Evolutionary conservation across 2,888 invertebrate genomes (phyloP), one percentile per base, ranked within the genome.

Genomic region (Monopis laevigella): DNA sequence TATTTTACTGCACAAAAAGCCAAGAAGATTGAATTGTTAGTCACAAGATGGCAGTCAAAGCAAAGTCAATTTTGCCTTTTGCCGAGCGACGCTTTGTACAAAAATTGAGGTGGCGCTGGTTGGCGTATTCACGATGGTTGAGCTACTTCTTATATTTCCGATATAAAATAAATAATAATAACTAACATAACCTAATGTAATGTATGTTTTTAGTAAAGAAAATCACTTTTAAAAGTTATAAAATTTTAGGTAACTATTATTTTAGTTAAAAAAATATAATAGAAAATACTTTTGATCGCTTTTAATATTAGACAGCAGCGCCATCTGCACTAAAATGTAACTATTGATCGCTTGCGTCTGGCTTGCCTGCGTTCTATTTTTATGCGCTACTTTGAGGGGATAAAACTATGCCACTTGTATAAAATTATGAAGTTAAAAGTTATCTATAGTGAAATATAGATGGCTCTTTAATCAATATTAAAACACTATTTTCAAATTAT

Each of bases 41-140:
- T 65, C 75, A 72, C 60, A 78, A 80, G 78, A 80, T 80, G 78
- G 78, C 78, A 74, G 75, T 74, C 32, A 2, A 32, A 32, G 16
- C n/a, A n/a, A n/a, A n/a, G n/a, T n/a, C n/a, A n/a, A n/a, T n/a
- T 63, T 67, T 55, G 14, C 27, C n/a, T n/a, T n/a, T n/a, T n/a
- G n/a, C 8, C 32, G 14, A 17, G 17, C 32, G 32, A 32, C 32
- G 32, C 32, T 32, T 7, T 32, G n/a, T n/a, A n/a, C n/a, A n/a
- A n/a, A n/a, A n/a, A n/a, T n/a, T n/a, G 32, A 32, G 16, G 30
- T 30, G 30, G 28, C 28, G 4, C 5, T 10, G 28, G 28, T 12
- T n/a, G 28, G 28, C 12, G 12, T 28, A 10, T 4, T 29, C 29
- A 5, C 8, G 6, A 8, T 8, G 17, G 17, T 17, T 3, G 7